phyloP scores from a whole-genome alignment of 2,113 vertebrate genomes.

The Gallinago paraguaiae region DNA sequence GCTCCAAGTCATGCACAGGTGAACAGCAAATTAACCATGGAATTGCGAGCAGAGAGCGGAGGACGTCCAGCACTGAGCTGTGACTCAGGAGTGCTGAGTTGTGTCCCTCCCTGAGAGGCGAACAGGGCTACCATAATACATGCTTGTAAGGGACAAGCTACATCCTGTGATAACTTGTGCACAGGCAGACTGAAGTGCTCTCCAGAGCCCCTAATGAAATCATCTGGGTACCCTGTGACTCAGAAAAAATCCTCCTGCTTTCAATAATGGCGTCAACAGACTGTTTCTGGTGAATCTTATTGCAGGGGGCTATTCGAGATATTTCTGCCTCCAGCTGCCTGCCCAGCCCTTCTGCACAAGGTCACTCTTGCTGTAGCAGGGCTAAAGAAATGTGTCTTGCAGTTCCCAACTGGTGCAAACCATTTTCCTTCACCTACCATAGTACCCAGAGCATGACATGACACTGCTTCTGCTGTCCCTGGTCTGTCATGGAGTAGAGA shows the following conservation, averaged over 20 bases:
- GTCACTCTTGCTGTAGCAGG: neutral
- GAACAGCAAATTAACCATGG: neutral
- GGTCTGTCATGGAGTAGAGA: neutral
- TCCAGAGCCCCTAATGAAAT: neutral
- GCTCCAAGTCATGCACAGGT: neutral
- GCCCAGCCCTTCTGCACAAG: neutral
- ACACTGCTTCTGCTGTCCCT: neutral
- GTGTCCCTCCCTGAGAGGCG: neutral
- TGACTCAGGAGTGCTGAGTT: neutral
- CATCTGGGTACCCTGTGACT: neutral
- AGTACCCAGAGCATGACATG: neutral
- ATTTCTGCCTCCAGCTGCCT: neutral
- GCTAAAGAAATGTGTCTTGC: neutral
- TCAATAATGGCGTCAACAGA: neutral
- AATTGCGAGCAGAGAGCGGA: neutral
- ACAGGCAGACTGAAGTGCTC: neutral
- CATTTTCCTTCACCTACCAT: rapidly evolving
- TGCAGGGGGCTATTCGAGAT: neutral
- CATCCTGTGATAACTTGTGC: neutral
- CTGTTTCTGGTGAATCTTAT: neutral
- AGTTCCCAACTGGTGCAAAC: neutral
- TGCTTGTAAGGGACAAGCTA: neutral
- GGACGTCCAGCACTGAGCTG: neutral
- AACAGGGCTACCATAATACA: neutral
- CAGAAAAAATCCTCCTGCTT: constrained; percentile 28